Percentiles rank a stretch among this genome's conserved stretches.
These are phyloP conservation scores for Gobio occitaniae DNA, from an alignment of 2,797 vertebrate genomes.

Conservation along the genomic window DNA sequence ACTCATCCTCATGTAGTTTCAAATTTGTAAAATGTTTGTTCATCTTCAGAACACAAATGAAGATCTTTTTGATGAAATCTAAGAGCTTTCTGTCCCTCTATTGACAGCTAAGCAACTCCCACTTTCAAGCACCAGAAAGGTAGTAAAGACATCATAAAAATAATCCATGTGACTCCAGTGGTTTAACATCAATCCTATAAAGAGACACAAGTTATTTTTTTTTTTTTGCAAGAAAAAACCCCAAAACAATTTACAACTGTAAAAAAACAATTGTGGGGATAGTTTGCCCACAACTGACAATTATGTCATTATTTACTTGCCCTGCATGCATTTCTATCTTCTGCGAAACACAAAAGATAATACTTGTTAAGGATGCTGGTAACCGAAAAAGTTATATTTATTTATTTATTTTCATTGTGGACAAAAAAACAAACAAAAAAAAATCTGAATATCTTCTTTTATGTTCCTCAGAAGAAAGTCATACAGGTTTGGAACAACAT, in stretches of 20 bases:
- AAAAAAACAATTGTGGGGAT: no score
- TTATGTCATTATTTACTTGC: not conserved
- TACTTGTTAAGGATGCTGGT: not conserved
- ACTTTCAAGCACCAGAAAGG: not conserved
- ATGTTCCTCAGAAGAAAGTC: not conserved
- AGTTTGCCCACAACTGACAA: not conserved
- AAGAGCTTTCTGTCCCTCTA: not conserved
- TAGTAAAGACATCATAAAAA: not conserved
- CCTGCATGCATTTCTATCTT: not conserved
- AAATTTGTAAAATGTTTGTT: no score
- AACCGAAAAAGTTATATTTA: not conserved
- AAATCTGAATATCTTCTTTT: not conserved
- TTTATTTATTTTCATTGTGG: not conserved
- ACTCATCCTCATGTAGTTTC: no score
- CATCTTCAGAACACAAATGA: no score
- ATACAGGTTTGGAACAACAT: not conserved
- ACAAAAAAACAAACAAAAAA: not conserved
- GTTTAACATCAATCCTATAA: not conserved
- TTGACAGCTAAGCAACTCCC: not conserved
- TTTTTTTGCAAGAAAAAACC: not conserved
- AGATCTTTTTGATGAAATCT: not conserved
- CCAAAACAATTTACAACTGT: not conserved
- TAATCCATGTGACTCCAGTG: not conserved
- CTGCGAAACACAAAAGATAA: not conserved
- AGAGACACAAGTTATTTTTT: not conserved